phyloP scores from a whole-genome alignment of 2,113 vertebrate genomes.

The Podocnemis expansa region DNA sequence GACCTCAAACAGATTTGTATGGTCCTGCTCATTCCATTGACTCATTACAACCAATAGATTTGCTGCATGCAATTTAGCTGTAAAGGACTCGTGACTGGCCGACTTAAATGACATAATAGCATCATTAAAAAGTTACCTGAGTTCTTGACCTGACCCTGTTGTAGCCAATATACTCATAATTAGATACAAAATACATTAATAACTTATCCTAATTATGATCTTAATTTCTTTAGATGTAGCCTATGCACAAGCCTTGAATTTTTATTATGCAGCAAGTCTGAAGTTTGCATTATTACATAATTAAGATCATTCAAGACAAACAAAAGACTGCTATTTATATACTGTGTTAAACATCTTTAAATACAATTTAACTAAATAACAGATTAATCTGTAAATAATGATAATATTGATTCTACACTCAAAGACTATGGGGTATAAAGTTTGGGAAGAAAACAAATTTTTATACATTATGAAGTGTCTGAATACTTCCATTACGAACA shows the following conservation, averaged over 20 bases:
- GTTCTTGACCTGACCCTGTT: neutral
- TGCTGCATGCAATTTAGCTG: neutral
- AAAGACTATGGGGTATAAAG: neutral
- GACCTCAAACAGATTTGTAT: neutral
- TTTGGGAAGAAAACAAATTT: neutral
- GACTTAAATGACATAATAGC: neutral
- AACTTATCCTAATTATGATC: neutral
- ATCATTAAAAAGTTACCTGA: neutral
- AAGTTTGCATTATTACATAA: neutral
- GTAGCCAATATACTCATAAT: neutral
- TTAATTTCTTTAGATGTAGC: neutral
- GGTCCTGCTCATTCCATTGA: neutral
- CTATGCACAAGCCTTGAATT: neutral
- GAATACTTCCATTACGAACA: neutral
- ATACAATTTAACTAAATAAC: rapidly evolving
- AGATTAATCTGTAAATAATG: neutral
- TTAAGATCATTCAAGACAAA: neutral
- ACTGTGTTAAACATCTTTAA: neutral
- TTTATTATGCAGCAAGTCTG: neutral
- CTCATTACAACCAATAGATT: neutral
- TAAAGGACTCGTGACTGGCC: rapidly evolving
- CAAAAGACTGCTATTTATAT: neutral
- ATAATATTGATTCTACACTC: neutral
- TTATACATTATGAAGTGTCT: neutral
- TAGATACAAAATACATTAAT: neutral